Percentiles rank a stretch among this genome's conserved stretches.
Conservation (phyloP, 2,113 vertebrate species). For the Sigmodon hispidus region DNA sequence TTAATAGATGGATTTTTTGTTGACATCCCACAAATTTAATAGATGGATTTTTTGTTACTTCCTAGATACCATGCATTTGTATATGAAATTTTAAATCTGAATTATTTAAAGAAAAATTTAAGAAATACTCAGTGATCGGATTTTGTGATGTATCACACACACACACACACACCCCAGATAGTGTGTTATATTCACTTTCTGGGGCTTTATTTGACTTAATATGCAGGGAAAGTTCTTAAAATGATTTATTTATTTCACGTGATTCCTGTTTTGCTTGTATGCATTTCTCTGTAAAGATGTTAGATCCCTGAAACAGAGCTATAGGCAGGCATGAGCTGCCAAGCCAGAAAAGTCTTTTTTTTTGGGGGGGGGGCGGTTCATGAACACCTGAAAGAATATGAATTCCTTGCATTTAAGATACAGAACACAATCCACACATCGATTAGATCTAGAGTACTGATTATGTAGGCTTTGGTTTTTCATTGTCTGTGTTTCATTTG, state of each 20-base stretch:
- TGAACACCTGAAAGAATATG: background rate
- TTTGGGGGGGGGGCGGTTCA: too few species aligned
- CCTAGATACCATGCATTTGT: background rate
- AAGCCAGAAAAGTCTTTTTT: background rate
- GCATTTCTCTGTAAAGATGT: background rate
- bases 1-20: background rate
- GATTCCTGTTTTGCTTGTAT: background rate
- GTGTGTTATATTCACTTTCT: background rate
- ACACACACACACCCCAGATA: background rate
- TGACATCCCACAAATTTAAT: background rate
- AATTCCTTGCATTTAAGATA: background rate
- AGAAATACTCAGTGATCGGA: background rate
- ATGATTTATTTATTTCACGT: background rate
- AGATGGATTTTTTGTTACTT: background rate
- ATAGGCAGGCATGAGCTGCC: background rate
- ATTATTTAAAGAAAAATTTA: slow-evolving; percentile 22
- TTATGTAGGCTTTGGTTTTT: background rate
- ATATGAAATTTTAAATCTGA: background rate
- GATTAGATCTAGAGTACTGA: background rate
- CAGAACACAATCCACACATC: background rate
- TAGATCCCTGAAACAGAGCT: background rate
- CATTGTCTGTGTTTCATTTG: background rate
- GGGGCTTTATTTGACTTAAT: slow-evolving; percentile 17
- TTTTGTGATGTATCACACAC: background rate
- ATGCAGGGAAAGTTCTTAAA: too few species aligned